Conservation (phyloP, 2,888 invertebrate species). For the Agrotis clavis region DNA sequence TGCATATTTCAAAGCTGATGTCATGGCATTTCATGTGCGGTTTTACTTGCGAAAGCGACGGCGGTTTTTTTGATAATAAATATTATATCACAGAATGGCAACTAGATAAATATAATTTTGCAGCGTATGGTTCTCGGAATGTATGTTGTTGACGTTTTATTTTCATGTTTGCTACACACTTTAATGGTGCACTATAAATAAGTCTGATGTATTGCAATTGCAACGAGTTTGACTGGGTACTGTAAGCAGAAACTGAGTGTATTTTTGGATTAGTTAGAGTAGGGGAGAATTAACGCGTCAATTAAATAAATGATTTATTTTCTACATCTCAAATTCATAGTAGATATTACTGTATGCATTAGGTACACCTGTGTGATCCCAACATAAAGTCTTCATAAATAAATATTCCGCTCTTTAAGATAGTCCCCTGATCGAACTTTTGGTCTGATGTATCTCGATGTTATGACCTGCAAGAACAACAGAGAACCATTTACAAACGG, state of each 20-base stretch:
- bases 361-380: too few species aligned
- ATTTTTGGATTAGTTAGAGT: constrained; percentile 18
- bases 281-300: background rate
- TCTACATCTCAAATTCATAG: too few species aligned
- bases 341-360: too few species aligned
- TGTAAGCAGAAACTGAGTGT: constrained; percentile 3
- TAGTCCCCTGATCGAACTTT: too few species aligned
- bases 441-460: too few species aligned
- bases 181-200: constrained; percentile 38
- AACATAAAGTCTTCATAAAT: too few species aligned
- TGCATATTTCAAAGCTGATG: constrained; percentile 78
- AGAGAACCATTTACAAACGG: background rate
- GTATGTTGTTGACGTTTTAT: constrained; percentile 42
- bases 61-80: constrained; percentile 40
- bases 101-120: constrained; percentile 53
- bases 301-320: background rate
- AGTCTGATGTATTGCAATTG: constrained; percentile 32
- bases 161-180: constrained; percentile 40
- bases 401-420: too few species aligned
- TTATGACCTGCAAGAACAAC: background rate
- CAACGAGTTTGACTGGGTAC: constrained; percentile 27
- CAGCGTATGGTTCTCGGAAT: constrained; percentile 27
- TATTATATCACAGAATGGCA: constrained; percentile 55
- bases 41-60: constrained; percentile 64
- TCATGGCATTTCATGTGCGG: constrained; percentile 69